A percentile compares a stretch with the other conserved stretches of the same genome.
Conservation (phyloP, 1,140 invertebrate species). For the Lepidurus packardi region DNA sequence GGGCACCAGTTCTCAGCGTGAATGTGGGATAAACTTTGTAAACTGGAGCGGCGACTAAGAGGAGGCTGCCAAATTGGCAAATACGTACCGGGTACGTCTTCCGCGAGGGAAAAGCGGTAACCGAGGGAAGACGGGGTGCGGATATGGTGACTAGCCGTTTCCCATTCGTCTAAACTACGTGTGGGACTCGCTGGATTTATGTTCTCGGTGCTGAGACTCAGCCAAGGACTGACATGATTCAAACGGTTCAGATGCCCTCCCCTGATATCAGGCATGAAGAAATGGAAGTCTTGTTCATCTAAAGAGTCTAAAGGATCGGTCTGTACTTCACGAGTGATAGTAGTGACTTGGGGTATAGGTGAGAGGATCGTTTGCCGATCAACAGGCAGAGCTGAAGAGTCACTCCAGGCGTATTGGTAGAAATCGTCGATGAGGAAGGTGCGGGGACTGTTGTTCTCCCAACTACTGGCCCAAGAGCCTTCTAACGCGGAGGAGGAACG, state of each 20-base stretch:
- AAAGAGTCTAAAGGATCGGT: slow-evolving; percentile 27
- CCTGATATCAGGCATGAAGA: background rate
- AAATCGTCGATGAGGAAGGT: background rate
- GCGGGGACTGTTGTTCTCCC: background rate
- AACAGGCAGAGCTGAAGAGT: background rate
- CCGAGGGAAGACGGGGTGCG: slow-evolving; percentile 15
- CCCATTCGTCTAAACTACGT: slow-evolving; percentile 33
- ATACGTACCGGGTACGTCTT: slow-evolving; percentile 16
- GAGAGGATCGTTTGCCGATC: background rate
- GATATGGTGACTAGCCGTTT: slow-evolving; percentile 34
- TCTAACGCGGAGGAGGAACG: background rate
- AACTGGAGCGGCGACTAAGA: slow-evolving; percentile 28
- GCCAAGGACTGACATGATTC: background rate
- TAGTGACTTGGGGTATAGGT: background rate
- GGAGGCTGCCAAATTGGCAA: slow-evolving; percentile 32
- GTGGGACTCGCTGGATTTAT: slow-evolving; percentile 28
- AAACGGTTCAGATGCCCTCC: background rate
- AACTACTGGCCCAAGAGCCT: background rate
- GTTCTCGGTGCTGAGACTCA: background rate
- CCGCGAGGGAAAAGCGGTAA: background rate
- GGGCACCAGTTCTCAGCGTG: slow-evolving; percentile 17
- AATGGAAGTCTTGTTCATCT: slow-evolving; percentile 7
- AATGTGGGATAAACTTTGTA: slow-evolving; percentile 25
- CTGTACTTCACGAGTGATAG: slow-evolving; percentile 29
- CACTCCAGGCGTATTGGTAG: slow-evolving; percentile 1